Percentiles rank a stretch among this genome's conserved stretches.
These are phyloP conservation scores for Agrochola circellaris DNA, from an alignment of 2,888 invertebrate species.

Conservation along the genomic window DNA sequence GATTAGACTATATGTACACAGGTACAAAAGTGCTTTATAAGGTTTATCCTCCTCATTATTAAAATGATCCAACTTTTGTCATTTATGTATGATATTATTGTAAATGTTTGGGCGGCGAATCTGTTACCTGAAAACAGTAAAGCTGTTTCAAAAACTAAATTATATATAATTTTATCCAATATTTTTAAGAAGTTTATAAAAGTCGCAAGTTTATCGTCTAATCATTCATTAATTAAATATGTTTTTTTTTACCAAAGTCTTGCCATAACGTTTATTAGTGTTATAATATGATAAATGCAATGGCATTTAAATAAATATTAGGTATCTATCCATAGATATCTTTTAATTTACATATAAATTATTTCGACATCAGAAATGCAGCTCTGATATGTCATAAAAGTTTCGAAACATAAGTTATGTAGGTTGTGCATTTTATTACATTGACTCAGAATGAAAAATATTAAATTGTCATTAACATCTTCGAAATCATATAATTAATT, in stretches of 20 bases:
- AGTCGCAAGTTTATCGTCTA: constrained; percentile 14
- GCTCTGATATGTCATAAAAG: not conserved
- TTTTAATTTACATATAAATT: not conserved
- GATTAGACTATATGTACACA: not conserved
- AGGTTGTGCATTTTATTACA: not conserved
- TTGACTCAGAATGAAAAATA: not conserved
- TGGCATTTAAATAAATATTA: constrained; percentile 36
- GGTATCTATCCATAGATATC: constrained; percentile 4
- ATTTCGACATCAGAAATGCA: constrained; percentile 27
- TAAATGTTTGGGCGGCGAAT: not conserved
- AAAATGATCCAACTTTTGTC: not conserved
- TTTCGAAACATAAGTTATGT: not conserved
- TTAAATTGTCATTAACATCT: not conserved
- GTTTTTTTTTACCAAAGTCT: constrained; percentile 60
- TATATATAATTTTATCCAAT: not conserved
- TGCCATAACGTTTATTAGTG: constrained; percentile 54
- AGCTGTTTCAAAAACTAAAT: constrained; percentile 7
- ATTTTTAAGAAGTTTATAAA: constrained; percentile 8
- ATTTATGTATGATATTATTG: constrained; percentile 3
- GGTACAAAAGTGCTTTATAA: constrained; percentile 16
- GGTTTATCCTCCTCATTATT: not conserved
- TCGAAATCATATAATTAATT: not conserved
- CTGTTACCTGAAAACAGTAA: constrained; percentile 16
- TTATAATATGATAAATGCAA: constrained; percentile 43
- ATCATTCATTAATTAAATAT: not conserved